These are phyloP conservation scores for Agrilus mali DNA, from an alignment of 2,888 invertebrate species.

Conservation along the genomic window DNA sequence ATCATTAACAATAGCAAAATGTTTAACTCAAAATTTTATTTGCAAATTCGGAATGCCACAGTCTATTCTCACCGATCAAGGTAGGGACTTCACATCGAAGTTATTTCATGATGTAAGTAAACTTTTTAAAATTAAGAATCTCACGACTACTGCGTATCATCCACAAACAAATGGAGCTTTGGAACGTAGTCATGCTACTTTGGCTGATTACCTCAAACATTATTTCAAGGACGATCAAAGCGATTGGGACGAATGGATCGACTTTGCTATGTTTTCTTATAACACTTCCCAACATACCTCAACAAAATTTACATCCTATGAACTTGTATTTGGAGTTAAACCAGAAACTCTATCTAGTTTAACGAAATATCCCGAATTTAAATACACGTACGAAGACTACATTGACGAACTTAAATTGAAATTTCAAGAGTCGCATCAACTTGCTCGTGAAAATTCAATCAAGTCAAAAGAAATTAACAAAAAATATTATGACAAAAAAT, in stretches of 20 bases:
- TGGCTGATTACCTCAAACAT: conserved; percentile 20
- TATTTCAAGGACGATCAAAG: conserved; percentile 16
- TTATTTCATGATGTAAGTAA: too few relatives aligned
- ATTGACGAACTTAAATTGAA: conserved; percentile 13
- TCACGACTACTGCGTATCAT: too few relatives aligned
- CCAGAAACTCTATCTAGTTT: conserved; percentile 10
- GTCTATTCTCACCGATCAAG: conserved; percentile 6
- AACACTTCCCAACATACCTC: conserved; percentile 16
- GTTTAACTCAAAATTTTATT: conserved; percentile 13
- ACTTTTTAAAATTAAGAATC: too few relatives aligned
- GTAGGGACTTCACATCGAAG: conserved; percentile 6
- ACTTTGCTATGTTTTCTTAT: conserved; percentile 17
- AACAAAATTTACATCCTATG: conserved; percentile 14
- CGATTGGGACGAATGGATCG: conserved; percentile 9
- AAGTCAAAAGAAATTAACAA: conserved; percentile 14
- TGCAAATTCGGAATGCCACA: conserved; percentile 13
- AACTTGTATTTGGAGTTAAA: conserved; percentile 13
- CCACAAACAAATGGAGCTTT: too few relatives aligned
- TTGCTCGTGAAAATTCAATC: conserved; percentile 14
- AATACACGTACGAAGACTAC: conserved; percentile 20
- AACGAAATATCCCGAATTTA: conserved; percentile 14
- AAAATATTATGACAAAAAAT: too few relatives aligned
- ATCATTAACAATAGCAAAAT: conserved; percentile 21
- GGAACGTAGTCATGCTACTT: conserved; percentile 19
- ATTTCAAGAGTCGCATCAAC: conserved; percentile 15